A percentile compares a stretch with the other conserved stretches of the same genome.
Conservation (phyloP, 1,140 invertebrate species). For the Berghia stephanieae region DNA sequence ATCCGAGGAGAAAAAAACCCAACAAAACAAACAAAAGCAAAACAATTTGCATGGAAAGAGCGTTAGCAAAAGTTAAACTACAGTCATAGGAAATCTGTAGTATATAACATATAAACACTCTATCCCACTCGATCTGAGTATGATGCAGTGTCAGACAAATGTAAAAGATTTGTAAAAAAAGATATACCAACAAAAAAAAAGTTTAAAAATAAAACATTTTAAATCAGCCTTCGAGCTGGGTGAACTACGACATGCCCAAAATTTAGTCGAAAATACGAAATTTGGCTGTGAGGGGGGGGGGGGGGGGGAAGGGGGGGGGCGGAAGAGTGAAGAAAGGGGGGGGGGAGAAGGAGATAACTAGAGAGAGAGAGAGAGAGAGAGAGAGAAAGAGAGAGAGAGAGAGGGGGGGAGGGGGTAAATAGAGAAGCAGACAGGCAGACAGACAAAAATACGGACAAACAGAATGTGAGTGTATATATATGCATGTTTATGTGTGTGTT, state of each 20-base stretch:
- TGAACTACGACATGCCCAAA: neutral
- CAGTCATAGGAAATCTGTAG: too few species aligned
- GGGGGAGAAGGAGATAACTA: too few species aligned
- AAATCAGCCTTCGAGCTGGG: neutral
- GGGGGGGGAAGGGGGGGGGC: neutral
- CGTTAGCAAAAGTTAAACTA: too few species aligned
- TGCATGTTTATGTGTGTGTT: neutral
- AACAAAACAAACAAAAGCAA: too few species aligned
- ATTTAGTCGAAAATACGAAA: neutral
- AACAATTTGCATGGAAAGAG: too few species aligned
- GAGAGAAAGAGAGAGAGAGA: neutral
- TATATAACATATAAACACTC: too few species aligned
- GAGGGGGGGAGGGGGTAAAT: neutral
- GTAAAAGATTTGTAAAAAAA: too few species aligned
- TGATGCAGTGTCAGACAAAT: too few species aligned
- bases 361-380: constrained; percentile 5
- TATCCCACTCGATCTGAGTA: too few species aligned
- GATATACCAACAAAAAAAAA: neutral
- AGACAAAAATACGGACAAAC: neutral
- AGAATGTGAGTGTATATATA: neutral
- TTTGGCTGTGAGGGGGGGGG: neutral
- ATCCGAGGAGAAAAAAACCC: too few species aligned
- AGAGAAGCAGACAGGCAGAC: neutral
- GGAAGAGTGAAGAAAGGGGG: neutral
- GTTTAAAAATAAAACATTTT: neutral